Evolutionary conservation across 2,888 invertebrate species (phyloP), one percentile per base, ranked within the genome.

Genomic region (Stramonita haemastoma): DNA sequence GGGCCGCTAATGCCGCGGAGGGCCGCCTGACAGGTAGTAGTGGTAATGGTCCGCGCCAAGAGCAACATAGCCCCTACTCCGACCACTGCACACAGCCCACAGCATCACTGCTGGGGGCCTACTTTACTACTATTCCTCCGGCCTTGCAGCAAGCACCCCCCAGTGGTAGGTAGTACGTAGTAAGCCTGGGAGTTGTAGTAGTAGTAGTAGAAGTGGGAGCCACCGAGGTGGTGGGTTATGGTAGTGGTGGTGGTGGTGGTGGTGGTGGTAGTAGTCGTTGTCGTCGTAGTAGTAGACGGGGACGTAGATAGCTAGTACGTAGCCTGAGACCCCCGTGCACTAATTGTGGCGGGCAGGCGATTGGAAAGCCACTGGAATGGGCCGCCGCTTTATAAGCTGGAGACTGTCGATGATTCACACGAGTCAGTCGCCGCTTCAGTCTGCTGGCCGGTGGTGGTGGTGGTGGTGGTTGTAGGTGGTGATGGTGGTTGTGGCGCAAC

Each of bases 341-440:
- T 19, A 19, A n/a, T 79, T n/a, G 79, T 79, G 17, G 85, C 29
- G 32, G 85, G 46, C 85, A 57, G 32, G 60, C 29, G 85, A 85
- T 57, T 17, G 85, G 29, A 60, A 46, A 46, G 36, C 46, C 83
- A 36, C 11, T 46, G 17, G 66, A 79, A 32, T 22, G 34, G 32
- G n/a, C 26, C n/a, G 29, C 57, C n/a, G 57, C 19, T 85, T 57
- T 85, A 85, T 85, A 85, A n/a, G 8, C 83, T 34, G 26, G 26
- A 13, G 17, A 29, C 11, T 66, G 86, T 15, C 34, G 60, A 85
- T 85, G 85, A 85, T 85, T 85, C 85, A 85, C 57, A 26, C 85
- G 56, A 2, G 13, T 26, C 77, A 83, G 84, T 57, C 86, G 86
- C 57, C 32, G 66, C 57, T 57, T 60, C 6, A n/a, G 57, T 46